These are phyloP conservation scores for Morelia viridis DNA, from an alignment of 2,797 vertebrate species.

Conservation along the genomic window DNA sequence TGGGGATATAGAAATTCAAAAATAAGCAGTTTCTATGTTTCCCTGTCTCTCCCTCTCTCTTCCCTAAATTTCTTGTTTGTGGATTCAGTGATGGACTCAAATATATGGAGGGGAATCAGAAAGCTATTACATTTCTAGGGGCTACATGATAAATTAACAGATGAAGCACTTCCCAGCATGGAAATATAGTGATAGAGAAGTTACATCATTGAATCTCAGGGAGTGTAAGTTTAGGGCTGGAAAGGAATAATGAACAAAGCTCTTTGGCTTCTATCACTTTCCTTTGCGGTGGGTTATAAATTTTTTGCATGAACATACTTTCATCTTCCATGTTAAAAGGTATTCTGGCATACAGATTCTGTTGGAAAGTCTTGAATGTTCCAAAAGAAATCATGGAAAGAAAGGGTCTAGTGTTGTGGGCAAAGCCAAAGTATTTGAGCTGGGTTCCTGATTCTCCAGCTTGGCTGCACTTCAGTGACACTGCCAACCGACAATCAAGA, in stretches of 20 bases:
- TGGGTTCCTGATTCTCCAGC: not conserved
- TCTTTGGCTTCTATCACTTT: conserved; percentile 10
- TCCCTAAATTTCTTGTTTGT: not conserved
- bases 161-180: not conserved
- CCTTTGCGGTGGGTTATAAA: not conserved
- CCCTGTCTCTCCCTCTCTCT: no score
- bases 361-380: conserved; percentile 62
- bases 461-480: not conserved
- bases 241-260: conserved; percentile 17
- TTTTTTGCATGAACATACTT: not conserved
- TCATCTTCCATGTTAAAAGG: conserved; percentile 48
- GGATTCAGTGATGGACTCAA: not conserved
- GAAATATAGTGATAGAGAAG: not conserved
- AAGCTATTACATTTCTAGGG: not conserved
- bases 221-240: not conserved
- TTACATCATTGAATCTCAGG: not conserved
- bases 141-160: not conserved
- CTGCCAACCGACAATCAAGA: not conserved
- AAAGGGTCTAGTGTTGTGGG: conserved; percentile 47
- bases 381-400: conserved; percentile 66
- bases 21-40: not conserved
- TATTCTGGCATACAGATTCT: conserved; percentile 44
- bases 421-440: not conserved
- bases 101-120: not conserved
- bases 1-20: not conserved